phyloP scores from a whole-genome alignment of 2,113 vertebrate genomes.

The Xiphophorus maculatus region DNA sequence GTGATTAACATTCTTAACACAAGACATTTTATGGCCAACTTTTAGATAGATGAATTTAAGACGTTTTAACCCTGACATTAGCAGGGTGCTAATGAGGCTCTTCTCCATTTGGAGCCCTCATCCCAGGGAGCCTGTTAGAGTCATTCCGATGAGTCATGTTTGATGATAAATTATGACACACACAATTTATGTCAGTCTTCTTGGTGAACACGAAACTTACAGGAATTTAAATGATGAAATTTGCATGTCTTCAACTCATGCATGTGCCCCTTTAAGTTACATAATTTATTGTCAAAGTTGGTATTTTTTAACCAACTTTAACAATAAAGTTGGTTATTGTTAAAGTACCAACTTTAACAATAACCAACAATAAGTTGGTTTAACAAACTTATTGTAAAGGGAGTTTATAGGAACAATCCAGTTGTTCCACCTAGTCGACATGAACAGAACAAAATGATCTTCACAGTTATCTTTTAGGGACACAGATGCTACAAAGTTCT shows the following conservation, averaged over 20 bases:
- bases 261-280: not conserved
- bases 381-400: too few relatives aligned
- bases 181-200: slow-evolving; percentile 34
- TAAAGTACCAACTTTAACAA: too few relatives aligned
- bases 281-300: not conserved
- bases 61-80: too few relatives aligned
- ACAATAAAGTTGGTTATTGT: too few relatives aligned
- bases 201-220: not conserved
- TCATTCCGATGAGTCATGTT: slow-evolving; percentile 37
- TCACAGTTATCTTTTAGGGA: not conserved
- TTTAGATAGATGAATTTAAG: too few relatives aligned
- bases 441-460: not conserved
- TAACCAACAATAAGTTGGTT: too few relatives aligned
- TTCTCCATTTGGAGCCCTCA: not conserved
- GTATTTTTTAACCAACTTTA: not conserved
- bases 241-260: not conserved
- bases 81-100: too few relatives aligned
- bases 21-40: too few relatives aligned
- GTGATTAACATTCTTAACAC: too few relatives aligned
- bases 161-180: not conserved
- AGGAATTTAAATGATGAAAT: slow-evolving; percentile 26
- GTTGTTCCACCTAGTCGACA: not conserved
- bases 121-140: not conserved
- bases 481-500: not conserved
- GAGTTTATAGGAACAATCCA: not conserved